Evolutionary conservation across 2,888 invertebrate species (phyloP), one percentile per base, ranked within the genome.

Genomic region (Conops quadrifasciatus): DNA sequence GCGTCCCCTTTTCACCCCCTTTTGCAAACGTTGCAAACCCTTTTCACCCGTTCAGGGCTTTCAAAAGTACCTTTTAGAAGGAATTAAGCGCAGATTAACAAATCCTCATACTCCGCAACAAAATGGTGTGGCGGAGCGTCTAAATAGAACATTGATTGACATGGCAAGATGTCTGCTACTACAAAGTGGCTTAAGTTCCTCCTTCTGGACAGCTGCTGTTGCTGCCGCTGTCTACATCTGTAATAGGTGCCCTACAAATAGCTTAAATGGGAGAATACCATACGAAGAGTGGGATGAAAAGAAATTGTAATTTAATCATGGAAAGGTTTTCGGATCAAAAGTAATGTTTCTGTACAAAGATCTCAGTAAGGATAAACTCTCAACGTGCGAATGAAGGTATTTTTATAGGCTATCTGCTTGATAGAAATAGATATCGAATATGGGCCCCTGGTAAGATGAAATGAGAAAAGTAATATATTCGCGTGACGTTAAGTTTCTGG

Each of bases 261-360:
- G 53, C 53, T 53, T 53, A n/a, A 53, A 53, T 53, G 2, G 21
- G 9, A 21, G 21, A 53, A 53, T 53, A 21, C 53, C 53, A 5
- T 53, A 53, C 21, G 53, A 53, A 21, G 19, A 24, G 53, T 51
- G 56, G 58, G 21, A 36, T 43, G 24, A 2, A 36, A n/a, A 26
- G 2, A 59, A 81, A 80, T 9, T 60, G 21, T 74, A 82, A 71
- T 45, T 87, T 1, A 71, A 71, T 51, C 75, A 81, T 19, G 66
- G 85, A 19, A 75, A 77, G 51, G 77, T 80, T 30, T 86, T 87
- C 80, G 86, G 86, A 9, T 76, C 77, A 19, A 59, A 77, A 69
- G 80, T 79, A 16, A 79, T 79, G 76, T 78, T 78, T 7, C n/a
- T 74, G 36, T 43, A 74, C 43, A 72, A 74, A 21, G 53, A 64